Evolutionary conservation across 2,113 vertebrate species (phyloP).

Genomic region (Leptodactylus fuscus): DNA sequence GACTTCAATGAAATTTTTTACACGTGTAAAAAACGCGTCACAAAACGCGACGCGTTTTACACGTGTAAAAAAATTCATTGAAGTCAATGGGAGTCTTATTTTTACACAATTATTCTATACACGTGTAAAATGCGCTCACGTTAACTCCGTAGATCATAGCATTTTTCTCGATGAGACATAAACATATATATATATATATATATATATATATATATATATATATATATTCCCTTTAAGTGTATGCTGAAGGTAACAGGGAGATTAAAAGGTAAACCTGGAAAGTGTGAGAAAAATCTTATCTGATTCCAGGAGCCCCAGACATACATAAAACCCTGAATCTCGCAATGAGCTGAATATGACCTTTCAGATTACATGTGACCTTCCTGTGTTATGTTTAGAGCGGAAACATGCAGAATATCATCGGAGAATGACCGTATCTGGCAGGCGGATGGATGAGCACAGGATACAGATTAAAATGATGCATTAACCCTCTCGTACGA

Average conservation of each 20-base stretch:
- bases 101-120: no score
- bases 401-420: slow-evolving; percentile 59
- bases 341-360: slow-evolving; percentile 43
- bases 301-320: slow-evolving; percentile 39
- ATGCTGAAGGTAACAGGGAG: not conserved
- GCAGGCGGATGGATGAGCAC: slow-evolving; percentile 57
- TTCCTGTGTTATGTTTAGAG: slow-evolving; percentile 60
- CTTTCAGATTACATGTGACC: slow-evolving; percentile 59
- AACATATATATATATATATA: no score
- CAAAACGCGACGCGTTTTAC: no score
- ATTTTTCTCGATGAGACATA: no score
- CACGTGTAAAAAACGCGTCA: no score
- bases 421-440: slow-evolving; percentile 46
- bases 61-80: no score
- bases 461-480: slow-evolving; percentile 52
- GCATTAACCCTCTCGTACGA: slow-evolving; percentile 37
- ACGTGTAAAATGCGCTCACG: no score
- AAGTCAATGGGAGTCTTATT: no score
- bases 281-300: slow-evolving; percentile 43
- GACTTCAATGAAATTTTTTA: no score
- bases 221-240: no score
- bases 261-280: not conserved
- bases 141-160: no score
- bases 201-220: no score
- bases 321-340: slow-evolving; percentile 37